Evolutionary conservation across 2,888 invertebrate species (phyloP), one percentile per base, ranked within the genome.

Genomic region (Fragum sueziense): DNA sequence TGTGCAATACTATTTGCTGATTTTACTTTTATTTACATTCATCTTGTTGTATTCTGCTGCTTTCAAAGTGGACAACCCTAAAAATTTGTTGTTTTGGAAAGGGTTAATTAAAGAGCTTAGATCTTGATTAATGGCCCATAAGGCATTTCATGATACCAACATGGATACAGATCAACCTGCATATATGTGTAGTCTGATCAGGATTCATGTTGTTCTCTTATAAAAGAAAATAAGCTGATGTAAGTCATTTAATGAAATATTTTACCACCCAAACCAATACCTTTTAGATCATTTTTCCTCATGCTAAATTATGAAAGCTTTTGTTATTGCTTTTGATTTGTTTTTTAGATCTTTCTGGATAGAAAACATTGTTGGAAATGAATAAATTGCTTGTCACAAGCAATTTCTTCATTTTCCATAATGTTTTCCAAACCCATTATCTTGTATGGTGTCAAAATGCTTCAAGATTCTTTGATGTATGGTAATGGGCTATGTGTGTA

Each of bases 391-490:
- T 62, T 17, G 34, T 33, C 14, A 33, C 33, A 11, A 62, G 62
- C 31, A 62, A 31, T 62, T 33, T 33, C 62, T 31, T 34, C 62
- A 33, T 62, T 62, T 62, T 20, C n/a, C 34, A 62, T n/a, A 31
- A 62, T 62, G 62, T 62, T 62, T 62, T 62, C 62, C n/a, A 33
- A 20, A 59, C 7, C 4, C 3, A 29, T n/a, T 54, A 17, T 54
- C 7, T 22, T 7, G n/a, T 22, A 14, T n/a, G 7, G 11, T 54
- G 59, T 9, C 20, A 27, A 59, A 59, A 59, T 59, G 7, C 20
- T 52, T 59, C 59, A 29, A 9, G 4, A 7, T 11, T 29, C 7
- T 59, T 7, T 59, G 59, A 11, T 27, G n/a, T 6, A 52, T 6
- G 22, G 4, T 52, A n/a, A 6, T 11, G 4, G 11, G 6, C 6